A percentile compares a stretch with the other conserved stretches of the same genome.
Evolutionary conservation across 2,888 invertebrate species (phyloP).

Genomic region (Strigamia crassipes): DNA sequence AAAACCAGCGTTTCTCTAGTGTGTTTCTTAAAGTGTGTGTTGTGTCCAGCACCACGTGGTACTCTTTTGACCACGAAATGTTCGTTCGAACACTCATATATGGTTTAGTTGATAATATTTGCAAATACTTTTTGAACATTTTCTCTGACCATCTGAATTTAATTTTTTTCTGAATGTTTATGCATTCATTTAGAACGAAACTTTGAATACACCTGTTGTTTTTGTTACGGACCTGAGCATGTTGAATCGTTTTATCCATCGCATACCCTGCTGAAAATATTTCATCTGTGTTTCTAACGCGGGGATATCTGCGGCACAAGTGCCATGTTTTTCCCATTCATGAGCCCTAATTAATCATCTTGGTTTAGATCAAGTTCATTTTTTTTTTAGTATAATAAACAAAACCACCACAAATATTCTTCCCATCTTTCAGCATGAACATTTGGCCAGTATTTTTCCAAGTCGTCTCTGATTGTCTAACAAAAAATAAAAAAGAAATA

Average conservation of each 20-base stretch:
- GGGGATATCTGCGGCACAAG: constrained; percentile 70
- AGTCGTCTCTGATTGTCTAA: constrained; percentile 63
- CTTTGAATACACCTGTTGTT: too few species aligned
- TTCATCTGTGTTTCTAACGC: constrained; percentile 67
- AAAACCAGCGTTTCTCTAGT: too few species aligned
- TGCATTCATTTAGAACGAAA: too few species aligned
- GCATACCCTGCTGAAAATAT: constrained; percentile 71
- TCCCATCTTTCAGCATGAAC: constrained; percentile 67
- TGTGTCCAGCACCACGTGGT: too few species aligned
- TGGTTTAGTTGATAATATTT: too few species aligned
- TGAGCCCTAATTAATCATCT: constrained; percentile 62
- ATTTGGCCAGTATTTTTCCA: constrained; percentile 73
- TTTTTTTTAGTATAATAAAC: background rate
- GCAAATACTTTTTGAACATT: too few species aligned
- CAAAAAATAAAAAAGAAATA: background rate
- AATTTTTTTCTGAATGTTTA: too few species aligned
- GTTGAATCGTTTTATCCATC: constrained; percentile 61
- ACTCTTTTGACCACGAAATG: too few species aligned
- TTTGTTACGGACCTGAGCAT: constrained; percentile 61
- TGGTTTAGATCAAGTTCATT: background rate
- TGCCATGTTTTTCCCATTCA: constrained; percentile 83
- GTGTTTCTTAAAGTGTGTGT: too few species aligned
- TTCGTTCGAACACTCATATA: too few species aligned
- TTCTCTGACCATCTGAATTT: too few species aligned
- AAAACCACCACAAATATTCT: constrained; percentile 72